Base-by-base conservation (phyloP, 2,888 invertebrate species). In the Trypoxylon attenuatum region DNA sequence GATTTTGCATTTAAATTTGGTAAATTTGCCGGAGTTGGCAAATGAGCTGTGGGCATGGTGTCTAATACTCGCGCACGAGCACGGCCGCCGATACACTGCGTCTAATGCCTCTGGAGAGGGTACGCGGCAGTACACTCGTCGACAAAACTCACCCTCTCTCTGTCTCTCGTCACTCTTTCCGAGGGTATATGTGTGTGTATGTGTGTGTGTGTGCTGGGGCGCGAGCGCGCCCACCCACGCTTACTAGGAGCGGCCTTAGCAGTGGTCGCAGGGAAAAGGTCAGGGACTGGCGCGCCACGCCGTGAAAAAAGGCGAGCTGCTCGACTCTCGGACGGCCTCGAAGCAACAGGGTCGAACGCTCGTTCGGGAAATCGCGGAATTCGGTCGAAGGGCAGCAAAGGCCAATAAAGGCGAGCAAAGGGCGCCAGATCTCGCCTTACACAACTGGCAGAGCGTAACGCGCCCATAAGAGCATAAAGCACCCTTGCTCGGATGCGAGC, bases 1-100 rank as follows among this genome's bases (percentile, higher is more conserved):
- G 84, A 85, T 85, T 85, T 85, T 84, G 84, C 84, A 85, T 85
- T 85, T 84, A 85, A 85, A 84, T 85, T 85, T 84, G 82, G 82
- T 83, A 84, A 84, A 85, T 84, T 85, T 84, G 78, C 83, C 84
- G 78, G 82, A 85, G 84, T 85, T 84, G 82, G 84, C 84, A 84
- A 85, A 85, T 85, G 84, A 85, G 84, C 84, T 84, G 84, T 80
- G 82, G 83, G 80, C 77, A 77, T 79, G 73, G 78, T 81, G 80
- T 84, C 84, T 84, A 82, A 84, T 83, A 83, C 82, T 75, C 70
- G 69, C 68, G 70, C 74, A 73, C 73, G 64, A 57, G 71, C 69
- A 76, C 76, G 61, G 63, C 76, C 78, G 75, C 80, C 81, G 78
- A 84, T 83, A 83, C 79, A 79, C 72, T 76, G 74, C 76, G 67